Percentiles rank a stretch among this genome's conserved stretches.
These are phyloP conservation scores for Pelobates cultripes DNA, from an alignment of 2,797 vertebrate genomes.

Conservation along the genomic window DNA sequence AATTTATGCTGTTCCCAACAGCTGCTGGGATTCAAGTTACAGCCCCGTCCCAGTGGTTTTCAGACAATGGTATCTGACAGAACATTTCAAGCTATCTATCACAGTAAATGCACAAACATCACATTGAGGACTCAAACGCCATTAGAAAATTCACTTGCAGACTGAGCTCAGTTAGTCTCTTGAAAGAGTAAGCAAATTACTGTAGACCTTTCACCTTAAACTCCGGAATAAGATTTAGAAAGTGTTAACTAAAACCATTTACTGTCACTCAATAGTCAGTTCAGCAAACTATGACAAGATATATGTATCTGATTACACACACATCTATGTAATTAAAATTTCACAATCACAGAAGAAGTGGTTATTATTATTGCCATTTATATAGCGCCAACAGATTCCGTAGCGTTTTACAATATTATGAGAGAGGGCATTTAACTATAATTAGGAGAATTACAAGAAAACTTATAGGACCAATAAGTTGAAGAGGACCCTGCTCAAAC, in stretches of 20 bases:
- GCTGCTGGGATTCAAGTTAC: constrained; percentile 55
- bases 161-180: neutral
- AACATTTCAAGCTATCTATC: constrained; percentile 19
- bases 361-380: too few species aligned
- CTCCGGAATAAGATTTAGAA: neutral
- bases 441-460: too few species aligned
- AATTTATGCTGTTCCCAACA: constrained; percentile 56
- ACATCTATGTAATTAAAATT: too few species aligned
- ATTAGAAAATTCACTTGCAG: neutral
- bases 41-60: constrained; percentile 18
- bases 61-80: constrained; percentile 43
- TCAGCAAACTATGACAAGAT: constrained; percentile 15
- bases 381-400: too few species aligned
- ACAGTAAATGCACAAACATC: constrained; percentile 5
- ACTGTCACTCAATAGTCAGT: neutral
- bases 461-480: too few species aligned
- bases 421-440: too few species aligned
- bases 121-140: neutral
- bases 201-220: constrained; percentile 23
- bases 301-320: too few species aligned
- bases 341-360: too few species aligned
- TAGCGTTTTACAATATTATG: too few species aligned
- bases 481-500: too few species aligned
- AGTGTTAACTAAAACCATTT: constrained; percentile 31
- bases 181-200: constrained; percentile 30